phyloP scores from a whole-genome alignment of 1,140 invertebrate species.

The Trichomalopsis sarcophagae region DNA sequence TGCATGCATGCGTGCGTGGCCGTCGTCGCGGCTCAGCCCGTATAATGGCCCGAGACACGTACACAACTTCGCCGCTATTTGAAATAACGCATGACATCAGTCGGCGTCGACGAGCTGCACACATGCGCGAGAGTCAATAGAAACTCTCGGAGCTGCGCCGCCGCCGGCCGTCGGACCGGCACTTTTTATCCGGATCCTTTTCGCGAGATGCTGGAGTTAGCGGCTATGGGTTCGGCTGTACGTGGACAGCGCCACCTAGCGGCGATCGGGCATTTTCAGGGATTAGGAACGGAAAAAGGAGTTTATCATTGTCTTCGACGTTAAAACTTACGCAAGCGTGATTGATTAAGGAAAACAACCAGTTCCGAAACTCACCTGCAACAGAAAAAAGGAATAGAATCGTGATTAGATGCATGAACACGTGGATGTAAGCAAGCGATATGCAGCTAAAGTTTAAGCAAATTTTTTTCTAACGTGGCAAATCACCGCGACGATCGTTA shows the following conservation, averaged over 20 bases:
- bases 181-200: constrained; percentile 16
- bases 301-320: neutral
- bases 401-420: neutral
- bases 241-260: neutral
- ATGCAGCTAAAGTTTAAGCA: neutral
- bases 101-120: neutral
- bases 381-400: constrained; percentile 1
- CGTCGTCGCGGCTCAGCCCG: constrained; percentile 9
- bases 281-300: too few relatives aligned
- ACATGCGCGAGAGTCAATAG: neutral
- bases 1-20: constrained; percentile 41
- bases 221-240: neutral
- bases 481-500: neutral
- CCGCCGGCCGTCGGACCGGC: neutral
- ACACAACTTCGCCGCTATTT: constrained; percentile 17
- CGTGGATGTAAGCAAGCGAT: neutral
- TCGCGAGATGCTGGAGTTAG: neutral
- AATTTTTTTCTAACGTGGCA: neutral
- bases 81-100: constrained; percentile 49
- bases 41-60: constrained; percentile 48
- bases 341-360: neutral
- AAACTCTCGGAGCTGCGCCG: neutral
- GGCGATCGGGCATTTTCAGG: neutral
- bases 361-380: constrained; percentile 22
- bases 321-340: neutral